These are phyloP conservation scores for Neogobius melanostomus DNA, from an alignment of 2,113 vertebrate species.

Conservation along the genomic window DNA sequence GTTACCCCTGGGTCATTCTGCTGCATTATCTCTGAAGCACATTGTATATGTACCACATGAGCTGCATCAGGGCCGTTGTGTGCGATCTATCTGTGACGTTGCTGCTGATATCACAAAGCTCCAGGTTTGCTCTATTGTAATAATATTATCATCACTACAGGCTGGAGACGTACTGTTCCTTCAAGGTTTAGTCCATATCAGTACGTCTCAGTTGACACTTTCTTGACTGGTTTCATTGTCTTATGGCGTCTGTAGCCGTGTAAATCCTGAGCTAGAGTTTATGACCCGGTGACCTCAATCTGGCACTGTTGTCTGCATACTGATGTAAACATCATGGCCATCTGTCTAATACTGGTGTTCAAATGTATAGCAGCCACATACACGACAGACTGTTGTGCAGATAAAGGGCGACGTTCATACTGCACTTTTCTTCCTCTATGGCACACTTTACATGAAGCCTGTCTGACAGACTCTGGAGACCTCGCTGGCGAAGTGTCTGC, in stretches of 20 bases:
- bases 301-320: conserved; percentile 3
- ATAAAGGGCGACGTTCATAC: too few relatives aligned
- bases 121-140: not conserved
- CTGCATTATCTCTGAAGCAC: not conserved
- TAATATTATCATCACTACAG: not conserved
- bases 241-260: not conserved
- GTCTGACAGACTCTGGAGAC: too few relatives aligned
- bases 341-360: not conserved
- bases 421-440: too few relatives aligned
- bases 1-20: not conserved
- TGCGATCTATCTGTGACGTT: conserved; percentile 10
- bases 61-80: not conserved
- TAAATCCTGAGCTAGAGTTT: conserved; percentile 2
- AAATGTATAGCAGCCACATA: not conserved
- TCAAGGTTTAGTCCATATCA: not conserved
- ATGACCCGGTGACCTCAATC: conserved; percentile 15
- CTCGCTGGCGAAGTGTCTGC: too few relatives aligned
- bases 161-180: not conserved
- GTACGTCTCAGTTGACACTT: conserved; percentile 1
- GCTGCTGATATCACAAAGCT: not conserved
- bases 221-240: conserved; percentile 1
- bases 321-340: not conserved
- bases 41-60: conserved; percentile 4
- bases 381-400: not conserved
- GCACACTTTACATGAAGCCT: too few relatives aligned